Evolutionary conservation across 2,888 invertebrate genomes (phyloP), one percentile per base, ranked within the genome.

Genomic region (Ormyrus labotus): DNA sequence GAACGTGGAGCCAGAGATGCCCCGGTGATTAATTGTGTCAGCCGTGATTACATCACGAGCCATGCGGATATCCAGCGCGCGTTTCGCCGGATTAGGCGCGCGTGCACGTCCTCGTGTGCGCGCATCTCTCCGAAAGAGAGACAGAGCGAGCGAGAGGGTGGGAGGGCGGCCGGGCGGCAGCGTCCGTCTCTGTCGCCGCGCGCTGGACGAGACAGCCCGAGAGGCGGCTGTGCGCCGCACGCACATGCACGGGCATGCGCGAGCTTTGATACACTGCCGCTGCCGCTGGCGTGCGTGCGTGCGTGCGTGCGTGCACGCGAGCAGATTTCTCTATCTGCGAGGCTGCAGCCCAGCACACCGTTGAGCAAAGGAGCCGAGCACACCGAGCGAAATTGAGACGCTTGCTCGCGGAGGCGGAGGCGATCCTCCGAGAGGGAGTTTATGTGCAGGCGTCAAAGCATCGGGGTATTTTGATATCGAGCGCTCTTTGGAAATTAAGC

Each of bases 21-120:
- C 84, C 85, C 85, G 85, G 86, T 89, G 88, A 89, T 89, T 88
- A 89, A 89, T 89, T 87, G 88, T 88, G 87, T 88, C 88, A 76
- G 83, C 87, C 87, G 84, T 88, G 88, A 89, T 89, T 89, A 88
- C 88, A 87, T 89, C 86, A 87, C 85, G 85, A 84, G 82, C 84
- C 82, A 84, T 83, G 85, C 86, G 55, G 47, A 13, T 60, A 11
- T 19, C 11, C 57, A 84, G 64, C 83, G 79, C 83, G 84, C 84
- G 80, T 84, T 81, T 13, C 50, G 45, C 67, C 10, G 65, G 65
- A 74, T 65, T 73, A 73, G 63, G 64, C n/a, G 34, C 10, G 50
- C 70, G 50, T 58, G 48, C 82, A 81, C 81, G 47, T 47, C 34
- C 34, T 67, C 80, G 80, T 75, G 83, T 74, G 79, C 73, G 82